These are phyloP conservation scores for Pygmarrhopalites habei DNA, from an alignment of 1,140 invertebrate genomes.

Conservation along the genomic window DNA sequence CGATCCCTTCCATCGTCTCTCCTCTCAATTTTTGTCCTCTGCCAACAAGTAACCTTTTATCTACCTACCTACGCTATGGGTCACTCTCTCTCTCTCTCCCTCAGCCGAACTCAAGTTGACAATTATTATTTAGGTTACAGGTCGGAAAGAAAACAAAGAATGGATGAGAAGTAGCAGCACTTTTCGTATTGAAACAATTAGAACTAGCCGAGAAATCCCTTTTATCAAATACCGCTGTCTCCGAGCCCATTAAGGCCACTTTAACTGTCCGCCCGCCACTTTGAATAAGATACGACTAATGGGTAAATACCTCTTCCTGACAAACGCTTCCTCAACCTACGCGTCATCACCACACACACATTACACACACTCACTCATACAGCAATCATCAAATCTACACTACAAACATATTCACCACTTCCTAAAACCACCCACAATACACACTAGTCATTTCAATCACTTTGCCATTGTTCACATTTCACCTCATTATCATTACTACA, in stretches of 20 bases:
- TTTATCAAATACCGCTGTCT: slow-evolving; percentile 34
- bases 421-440: no score
- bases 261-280: slow-evolving; percentile 33
- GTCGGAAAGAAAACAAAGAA: slow-evolving; percentile 16
- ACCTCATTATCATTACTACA: neutral
- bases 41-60: no score
- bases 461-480: neutral
- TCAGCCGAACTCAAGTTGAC: slow-evolving; percentile 12
- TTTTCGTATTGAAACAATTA: slow-evolving; percentile 31
- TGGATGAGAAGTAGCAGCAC: slow-evolving; percentile 6
- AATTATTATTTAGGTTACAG: slow-evolving; percentile 27
- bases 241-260: slow-evolving; percentile 33
- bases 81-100: neutral
- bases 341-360: slow-evolving; percentile 9
- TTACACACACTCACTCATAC: neutral
- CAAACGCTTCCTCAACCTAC: slow-evolving; percentile 9
- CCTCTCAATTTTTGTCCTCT: neutral
- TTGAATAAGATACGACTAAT: slow-evolving; percentile 30
- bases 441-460: no score
- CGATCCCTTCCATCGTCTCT: neutral
- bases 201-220: slow-evolving; percentile 22
- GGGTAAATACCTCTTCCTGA: slow-evolving; percentile 23
- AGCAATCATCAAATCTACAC: no score
- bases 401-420: neutral
- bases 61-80: no score